These are phyloP conservation scores for Himalopsyche anomala DNA, from an alignment of 2,888 invertebrate species.

Conservation along the genomic window DNA sequence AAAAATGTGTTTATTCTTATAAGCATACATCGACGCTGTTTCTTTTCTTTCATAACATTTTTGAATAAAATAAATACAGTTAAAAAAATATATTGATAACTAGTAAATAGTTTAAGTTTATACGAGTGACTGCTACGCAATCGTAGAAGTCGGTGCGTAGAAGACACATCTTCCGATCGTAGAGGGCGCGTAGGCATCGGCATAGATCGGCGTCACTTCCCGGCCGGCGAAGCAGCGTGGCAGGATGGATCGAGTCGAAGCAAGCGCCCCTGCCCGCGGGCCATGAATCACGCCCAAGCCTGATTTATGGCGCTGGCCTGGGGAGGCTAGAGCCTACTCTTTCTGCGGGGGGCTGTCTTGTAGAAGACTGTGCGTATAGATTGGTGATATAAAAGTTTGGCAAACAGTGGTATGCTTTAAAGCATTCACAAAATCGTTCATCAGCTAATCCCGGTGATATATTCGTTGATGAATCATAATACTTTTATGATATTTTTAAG, in stretches of 20 bases:
- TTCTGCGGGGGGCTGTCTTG: conserved; percentile 52
- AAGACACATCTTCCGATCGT: conserved; percentile 26
- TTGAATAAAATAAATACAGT: too few relatives aligned
- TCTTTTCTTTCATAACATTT: too few relatives aligned
- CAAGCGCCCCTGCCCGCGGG: conserved; percentile 60
- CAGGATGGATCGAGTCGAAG: conserved; percentile 59
- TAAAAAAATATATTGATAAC: too few relatives aligned
- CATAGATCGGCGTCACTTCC: conserved; percentile 32
- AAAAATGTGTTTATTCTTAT: too few relatives aligned
- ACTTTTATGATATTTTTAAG: too few relatives aligned
- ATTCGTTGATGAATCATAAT: too few relatives aligned
- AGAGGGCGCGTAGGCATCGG: conserved; percentile 36
- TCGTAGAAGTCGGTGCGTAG: conserved; percentile 16
- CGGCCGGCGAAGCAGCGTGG: conserved; percentile 41
- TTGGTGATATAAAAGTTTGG: conserved; percentile 44
- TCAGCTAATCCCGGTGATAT: too few relatives aligned
- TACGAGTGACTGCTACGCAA: not conserved
- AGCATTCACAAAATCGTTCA: not conserved
- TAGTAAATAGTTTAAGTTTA: too few relatives aligned
- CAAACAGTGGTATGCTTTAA: conserved; percentile 45
- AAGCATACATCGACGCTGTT: too few relatives aligned
- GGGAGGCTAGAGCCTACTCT: conserved; percentile 55
- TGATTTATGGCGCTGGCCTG: conserved; percentile 63
- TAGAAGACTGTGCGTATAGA: conserved; percentile 41
- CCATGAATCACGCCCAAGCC: conserved; percentile 65